Evolutionary conservation across 1,140 invertebrate species (phyloP).

Genomic region (Temnothorax curvispinosus): DNA sequence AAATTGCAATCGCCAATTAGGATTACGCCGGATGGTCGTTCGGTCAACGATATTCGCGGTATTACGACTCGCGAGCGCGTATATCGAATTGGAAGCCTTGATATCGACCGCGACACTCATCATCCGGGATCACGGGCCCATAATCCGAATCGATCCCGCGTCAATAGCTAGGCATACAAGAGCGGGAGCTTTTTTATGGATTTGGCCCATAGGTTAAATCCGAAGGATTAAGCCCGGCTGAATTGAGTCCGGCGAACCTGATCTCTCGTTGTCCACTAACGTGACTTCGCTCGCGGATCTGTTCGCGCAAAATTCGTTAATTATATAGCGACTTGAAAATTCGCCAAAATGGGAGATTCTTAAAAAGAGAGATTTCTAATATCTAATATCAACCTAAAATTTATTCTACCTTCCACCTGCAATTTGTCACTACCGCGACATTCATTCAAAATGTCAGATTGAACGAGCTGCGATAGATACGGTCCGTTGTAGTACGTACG

Average conservation of each 20-base stretch:
- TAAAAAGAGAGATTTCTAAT: not conserved
- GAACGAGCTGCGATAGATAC: not conserved
- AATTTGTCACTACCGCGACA: not conserved
- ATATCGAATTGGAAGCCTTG: slow-evolving; percentile 33
- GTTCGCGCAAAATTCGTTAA: not conserved
- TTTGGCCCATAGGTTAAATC: slow-evolving; percentile 8
- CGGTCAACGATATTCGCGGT: slow-evolving; percentile 19
- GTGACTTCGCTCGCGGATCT: not conserved
- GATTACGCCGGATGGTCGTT: slow-evolving; percentile 17
- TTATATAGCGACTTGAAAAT: not conserved
- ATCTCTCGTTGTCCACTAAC: slow-evolving; percentile 4
- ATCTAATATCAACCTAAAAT: not conserved
- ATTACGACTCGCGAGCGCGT: slow-evolving; percentile 1
- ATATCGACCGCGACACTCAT: slow-evolving; percentile 36
- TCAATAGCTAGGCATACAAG: slow-evolving; percentile 29
- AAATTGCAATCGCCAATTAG: slow-evolving; percentile 40
- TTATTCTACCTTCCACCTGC: not conserved
- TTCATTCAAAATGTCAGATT: not conserved
- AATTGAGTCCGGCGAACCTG: not conserved
- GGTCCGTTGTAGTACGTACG: too few relatives aligned
- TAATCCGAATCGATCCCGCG: slow-evolving; percentile 41
- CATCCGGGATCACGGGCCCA: slow-evolving; percentile 41
- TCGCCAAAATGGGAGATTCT: not conserved
- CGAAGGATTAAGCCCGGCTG: slow-evolving; percentile 4
- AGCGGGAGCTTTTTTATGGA: not conserved